Base-by-base conservation (phyloP, 2,888 invertebrate species). In the Meiosimyza decipiens region DNA sequence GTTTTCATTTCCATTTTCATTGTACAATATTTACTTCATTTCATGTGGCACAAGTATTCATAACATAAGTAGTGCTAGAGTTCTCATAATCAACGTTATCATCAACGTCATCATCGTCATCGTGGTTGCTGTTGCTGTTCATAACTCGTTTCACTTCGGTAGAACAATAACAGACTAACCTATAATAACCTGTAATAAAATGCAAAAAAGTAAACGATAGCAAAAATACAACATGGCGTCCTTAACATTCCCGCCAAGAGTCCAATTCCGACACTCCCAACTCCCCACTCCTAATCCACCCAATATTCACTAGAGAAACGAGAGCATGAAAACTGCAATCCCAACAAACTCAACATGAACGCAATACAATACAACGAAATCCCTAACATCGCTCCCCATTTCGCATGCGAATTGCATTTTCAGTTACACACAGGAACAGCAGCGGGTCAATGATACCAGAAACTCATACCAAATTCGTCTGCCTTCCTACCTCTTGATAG, bases 401-500 rank as follows among this genome's bases (percentile, higher is more conserved):
- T 16, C 11, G 22, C 66, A 16, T 18, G n/a, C 50, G 68, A 55
- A 57, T 55, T 49, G 67, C 16, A 67, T 55, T 18, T 49, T 16
- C 49, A 64, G 11, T n/a, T 50, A 49, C 49, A 22, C 47, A 40
- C 28, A 28, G 28, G 28, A 28, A 28, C 33, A 33, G 49, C 59
- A 51, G 60, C 69, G 69, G 69, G 69, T 69, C 70, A 70, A 70
- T 70, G 70, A 70, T 70, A 70, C 70, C 62, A 70, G 52, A 54
- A 72, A 76, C 76, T 75, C 76, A 77, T 63, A 74, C 75, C 73
- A 73, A 71, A 60, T 52, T 47, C 68, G 75, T 77, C 75, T 76
- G 73, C 73, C 60, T 62, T 62, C 60, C 60, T 62, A 33, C 40
- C 60, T 28, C 12, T 15, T 13, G 33, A n/a, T 57, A 28, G 57